Percentiles rank a stretch among this genome's conserved stretches.
These are phyloP conservation scores for Chironomus riparius DNA, from an alignment of 2,888 invertebrate species.

Conservation along the genomic window DNA sequence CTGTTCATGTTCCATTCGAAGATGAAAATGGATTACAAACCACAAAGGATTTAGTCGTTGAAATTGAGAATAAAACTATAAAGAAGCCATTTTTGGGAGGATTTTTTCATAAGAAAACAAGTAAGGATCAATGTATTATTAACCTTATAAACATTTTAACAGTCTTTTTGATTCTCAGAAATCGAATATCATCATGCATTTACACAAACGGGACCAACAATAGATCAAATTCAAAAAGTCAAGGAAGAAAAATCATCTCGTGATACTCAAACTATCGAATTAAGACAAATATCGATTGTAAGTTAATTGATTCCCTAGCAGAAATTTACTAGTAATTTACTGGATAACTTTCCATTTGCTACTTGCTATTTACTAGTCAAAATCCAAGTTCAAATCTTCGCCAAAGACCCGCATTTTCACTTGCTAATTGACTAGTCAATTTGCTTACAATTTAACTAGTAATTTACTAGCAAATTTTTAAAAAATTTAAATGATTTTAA, in stretches of 20 bases:
- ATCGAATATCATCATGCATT: conserved; percentile 70
- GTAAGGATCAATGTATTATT: conserved; percentile 35
- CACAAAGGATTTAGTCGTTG: conserved; percentile 46
- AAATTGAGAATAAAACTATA: conserved; percentile 51
- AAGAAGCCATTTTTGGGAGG: conserved; percentile 75
- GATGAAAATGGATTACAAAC: conserved; percentile 36
- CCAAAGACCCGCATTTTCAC: too few relatives aligned
- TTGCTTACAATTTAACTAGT: too few relatives aligned
- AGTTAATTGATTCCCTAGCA: background rate
- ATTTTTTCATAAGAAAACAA: conserved; percentile 61
- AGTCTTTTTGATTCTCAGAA: conserved; percentile 36
- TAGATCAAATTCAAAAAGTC: conserved; percentile 32
- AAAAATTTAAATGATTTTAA: too few relatives aligned
- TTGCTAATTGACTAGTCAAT: too few relatives aligned
- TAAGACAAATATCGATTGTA: conserved; percentile 37
- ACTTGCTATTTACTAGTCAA: too few relatives aligned
- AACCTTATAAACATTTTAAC: too few relatives aligned
- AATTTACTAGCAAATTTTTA: too few relatives aligned
- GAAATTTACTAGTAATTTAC: too few relatives aligned
- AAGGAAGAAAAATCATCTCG: conserved; percentile 37
- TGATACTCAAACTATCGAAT: conserved; percentile 55
- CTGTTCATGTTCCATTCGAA: conserved; percentile 45
- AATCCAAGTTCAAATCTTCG: too few relatives aligned
- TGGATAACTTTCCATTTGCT: too few relatives aligned
- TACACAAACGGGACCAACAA: conserved; percentile 58